Evolutionary conservation across 2,888 invertebrate genomes (phyloP).

Genomic region (Drosophila quinaria): DNA sequence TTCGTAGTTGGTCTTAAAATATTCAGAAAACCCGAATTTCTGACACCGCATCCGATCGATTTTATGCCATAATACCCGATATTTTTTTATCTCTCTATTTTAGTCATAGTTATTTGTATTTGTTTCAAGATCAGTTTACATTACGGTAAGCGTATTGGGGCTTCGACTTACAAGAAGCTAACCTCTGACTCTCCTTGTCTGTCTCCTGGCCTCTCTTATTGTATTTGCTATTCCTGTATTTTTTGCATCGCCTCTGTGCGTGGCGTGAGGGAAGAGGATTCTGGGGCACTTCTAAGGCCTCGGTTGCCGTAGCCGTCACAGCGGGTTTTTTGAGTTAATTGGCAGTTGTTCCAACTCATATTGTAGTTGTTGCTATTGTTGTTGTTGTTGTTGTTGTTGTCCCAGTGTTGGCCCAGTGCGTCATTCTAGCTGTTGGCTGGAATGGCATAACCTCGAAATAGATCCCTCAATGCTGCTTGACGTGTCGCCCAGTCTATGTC

Average conservation of each 20-base stretch:
- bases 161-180: not conserved
- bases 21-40: too few species aligned
- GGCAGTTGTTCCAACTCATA: conserved; percentile 51
- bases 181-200: not conserved
- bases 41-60: too few species aligned
- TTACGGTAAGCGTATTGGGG: conserved; percentile 8
- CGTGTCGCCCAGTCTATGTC: conserved; percentile 24
- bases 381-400: conserved; percentile 13
- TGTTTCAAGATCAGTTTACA: not conserved
- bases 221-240: conserved; percentile 6
- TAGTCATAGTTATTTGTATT: not conserved
- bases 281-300: conserved; percentile 46
- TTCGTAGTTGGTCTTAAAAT: too few species aligned
- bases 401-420: conserved; percentile 33
- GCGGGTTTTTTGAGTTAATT: conserved; percentile 70
- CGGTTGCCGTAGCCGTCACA: conserved; percentile 47
- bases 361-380: conserved; percentile 22
- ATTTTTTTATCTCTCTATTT: too few species aligned
- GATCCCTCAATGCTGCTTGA: conserved; percentile 42
- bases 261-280: not conserved
- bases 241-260: conserved; percentile 13
- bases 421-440: conserved; percentile 28
- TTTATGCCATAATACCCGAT: too few species aligned
- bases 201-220: not conserved
- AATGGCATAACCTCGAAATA: conserved; percentile 27